Conservation (phyloP, 2,113 vertebrate genomes). For the Haliaeetus leucogaster region DNA sequence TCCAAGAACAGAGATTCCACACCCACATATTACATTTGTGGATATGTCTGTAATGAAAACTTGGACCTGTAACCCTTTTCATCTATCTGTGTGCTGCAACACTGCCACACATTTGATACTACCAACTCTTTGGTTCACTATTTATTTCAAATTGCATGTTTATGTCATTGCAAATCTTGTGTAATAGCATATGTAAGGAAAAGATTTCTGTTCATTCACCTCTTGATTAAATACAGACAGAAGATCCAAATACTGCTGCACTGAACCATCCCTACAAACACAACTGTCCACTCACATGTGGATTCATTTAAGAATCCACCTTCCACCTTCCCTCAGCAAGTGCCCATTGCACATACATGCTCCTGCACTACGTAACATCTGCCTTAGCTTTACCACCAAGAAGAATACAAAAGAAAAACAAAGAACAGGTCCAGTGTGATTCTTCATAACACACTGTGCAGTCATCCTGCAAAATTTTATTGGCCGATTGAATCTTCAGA, state of each 20-base stretch:
- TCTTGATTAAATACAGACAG: background rate
- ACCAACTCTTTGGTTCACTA: background rate
- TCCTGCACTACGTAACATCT: background rate
- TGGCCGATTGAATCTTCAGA: rapidly evolving
- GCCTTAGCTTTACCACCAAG: background rate
- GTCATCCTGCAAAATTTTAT: background rate
- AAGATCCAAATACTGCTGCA: background rate
- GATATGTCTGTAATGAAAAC: background rate
- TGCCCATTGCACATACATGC: rapidly evolving
- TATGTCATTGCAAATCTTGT: background rate
- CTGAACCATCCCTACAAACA: background rate
- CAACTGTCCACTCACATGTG: background rate
- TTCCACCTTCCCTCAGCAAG: background rate
- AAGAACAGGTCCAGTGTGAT: background rate
- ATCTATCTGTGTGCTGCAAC: background rate
- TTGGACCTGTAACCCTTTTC: background rate
- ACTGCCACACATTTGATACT: background rate
- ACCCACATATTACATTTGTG: background rate
- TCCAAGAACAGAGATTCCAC: background rate
- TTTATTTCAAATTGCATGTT: background rate
- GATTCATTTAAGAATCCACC: background rate
- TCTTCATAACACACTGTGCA: background rate
- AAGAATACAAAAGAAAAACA: background rate
- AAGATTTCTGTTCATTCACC: background rate
- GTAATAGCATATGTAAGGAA: background rate